phyloP scores from a whole-genome alignment of 2,797 vertebrate species.

The Poeciliopsis paucimaculata region DNA sequence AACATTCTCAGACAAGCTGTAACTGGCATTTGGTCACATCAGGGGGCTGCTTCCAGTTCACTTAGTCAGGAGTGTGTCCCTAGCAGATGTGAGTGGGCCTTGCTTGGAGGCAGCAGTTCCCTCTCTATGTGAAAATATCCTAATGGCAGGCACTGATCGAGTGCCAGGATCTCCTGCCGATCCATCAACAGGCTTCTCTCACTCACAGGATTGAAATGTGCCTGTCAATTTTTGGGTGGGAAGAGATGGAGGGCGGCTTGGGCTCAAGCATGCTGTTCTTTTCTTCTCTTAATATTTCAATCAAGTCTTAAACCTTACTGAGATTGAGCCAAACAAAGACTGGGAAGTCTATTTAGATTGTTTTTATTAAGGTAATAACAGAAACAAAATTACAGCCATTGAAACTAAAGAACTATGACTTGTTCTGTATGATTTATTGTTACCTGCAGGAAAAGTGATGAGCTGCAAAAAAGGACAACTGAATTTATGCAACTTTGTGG shows the following conservation, averaged over 20 bases:
- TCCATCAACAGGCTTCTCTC: slow-evolving; percentile 56
- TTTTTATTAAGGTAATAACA: not conserved
- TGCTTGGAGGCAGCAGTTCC: slow-evolving; percentile 65
- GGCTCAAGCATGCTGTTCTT: slow-evolving; percentile 67
- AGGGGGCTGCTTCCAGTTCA: slow-evolving; percentile 53
- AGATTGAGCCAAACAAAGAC: slow-evolving; percentile 39
- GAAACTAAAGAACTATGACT: not conserved
- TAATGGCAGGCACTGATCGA: slow-evolving; percentile 59
- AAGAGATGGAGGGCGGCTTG: slow-evolving; percentile 50
- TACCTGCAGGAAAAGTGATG: not conserved
- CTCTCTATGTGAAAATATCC: slow-evolving; percentile 63
- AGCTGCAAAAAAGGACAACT: not conserved
- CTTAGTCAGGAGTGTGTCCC: slow-evolving; percentile 61
- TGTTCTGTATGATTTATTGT: not conserved
- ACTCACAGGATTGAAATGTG: slow-evolving; percentile 76
- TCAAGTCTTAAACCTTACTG: slow-evolving; percentile 41
- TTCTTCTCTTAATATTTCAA: slow-evolving; percentile 50
- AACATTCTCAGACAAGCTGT: slow-evolving; percentile 28
- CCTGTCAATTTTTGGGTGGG: slow-evolving; percentile 73
- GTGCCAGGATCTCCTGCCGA: slow-evolving; percentile 68
- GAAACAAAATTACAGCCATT: slow-evolving; percentile 6
- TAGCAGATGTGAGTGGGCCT: slow-evolving; percentile 79
- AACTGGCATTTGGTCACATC: slow-evolving; percentile 51
- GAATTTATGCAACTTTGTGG: not conserved
- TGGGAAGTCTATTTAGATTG: slow-evolving; percentile 13